These are phyloP conservation scores for Zophobas morio DNA, from an alignment of 1,140 invertebrate species.

Conservation along the genomic window DNA sequence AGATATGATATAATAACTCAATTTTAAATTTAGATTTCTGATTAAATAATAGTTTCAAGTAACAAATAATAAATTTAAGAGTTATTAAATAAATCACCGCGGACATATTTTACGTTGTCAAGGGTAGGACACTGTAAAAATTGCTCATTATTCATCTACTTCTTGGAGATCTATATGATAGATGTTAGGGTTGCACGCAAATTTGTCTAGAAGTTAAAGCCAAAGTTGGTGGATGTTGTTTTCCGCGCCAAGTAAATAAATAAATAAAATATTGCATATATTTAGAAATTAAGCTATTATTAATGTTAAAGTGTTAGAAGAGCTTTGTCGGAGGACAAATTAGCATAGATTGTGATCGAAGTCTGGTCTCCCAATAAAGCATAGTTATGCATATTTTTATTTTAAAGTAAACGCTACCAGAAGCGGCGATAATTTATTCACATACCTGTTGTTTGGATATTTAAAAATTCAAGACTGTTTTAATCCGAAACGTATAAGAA, in stretches of 20 bases:
- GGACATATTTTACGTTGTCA: constrained; percentile 36
- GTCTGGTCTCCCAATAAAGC: constrained; percentile 59
- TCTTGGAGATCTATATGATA: constrained; percentile 33
- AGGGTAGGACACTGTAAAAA: constrained; percentile 41
- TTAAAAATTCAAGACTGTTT: constrained; percentile 64
- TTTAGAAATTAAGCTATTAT: constrained; percentile 21
- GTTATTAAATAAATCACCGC: constrained; percentile 34
- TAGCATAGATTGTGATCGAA: constrained; percentile 58
- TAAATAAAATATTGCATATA: background rate
- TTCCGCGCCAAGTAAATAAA: background rate
- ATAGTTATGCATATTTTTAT: constrained; percentile 62
- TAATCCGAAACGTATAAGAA: constrained; percentile 67
- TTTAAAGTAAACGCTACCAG: constrained; percentile 61
- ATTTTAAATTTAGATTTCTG: constrained; percentile 14
- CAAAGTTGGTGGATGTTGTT: background rate
- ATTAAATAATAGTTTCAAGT: constrained; percentile 4
- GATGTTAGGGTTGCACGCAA: constrained; percentile 34
- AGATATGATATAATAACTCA: background rate
- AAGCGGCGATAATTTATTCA: constrained; percentile 62
- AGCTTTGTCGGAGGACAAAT: constrained; percentile 5
- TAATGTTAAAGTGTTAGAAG: constrained; percentile 25
- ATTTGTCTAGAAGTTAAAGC: constrained; percentile 10
- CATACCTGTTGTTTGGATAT: constrained; percentile 65
- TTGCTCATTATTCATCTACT: constrained; percentile 39
- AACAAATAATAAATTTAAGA: constrained; percentile 30